phyloP scores from a whole-genome alignment of 2,113 vertebrate species.

The Muntiacus muntjak region DNA sequence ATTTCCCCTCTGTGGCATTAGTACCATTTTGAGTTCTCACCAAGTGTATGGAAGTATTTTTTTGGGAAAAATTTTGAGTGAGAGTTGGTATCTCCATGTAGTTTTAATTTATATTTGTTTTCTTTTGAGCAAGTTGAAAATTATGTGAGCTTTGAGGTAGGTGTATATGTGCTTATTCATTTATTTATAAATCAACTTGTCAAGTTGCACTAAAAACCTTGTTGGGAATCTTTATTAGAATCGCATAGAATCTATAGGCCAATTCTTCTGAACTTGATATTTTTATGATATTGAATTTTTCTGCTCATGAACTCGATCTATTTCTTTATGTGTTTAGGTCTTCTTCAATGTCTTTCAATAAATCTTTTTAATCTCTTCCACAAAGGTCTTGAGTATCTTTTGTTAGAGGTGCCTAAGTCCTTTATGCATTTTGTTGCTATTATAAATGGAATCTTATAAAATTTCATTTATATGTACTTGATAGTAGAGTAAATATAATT shows the following conservation, averaged over 20 bases:
- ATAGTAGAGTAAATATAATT: not conserved
- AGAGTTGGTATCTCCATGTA: not conserved
- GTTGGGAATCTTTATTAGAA: slow-evolving; percentile 3
- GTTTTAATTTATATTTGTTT: slow-evolving; percentile 16
- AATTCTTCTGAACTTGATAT: not conserved
- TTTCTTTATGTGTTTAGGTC: not conserved
- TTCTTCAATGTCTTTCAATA: not conserved
- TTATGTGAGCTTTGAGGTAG: not conserved
- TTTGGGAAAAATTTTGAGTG: not conserved
- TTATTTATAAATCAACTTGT: slow-evolving; percentile 36
- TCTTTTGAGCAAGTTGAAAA: not conserved
- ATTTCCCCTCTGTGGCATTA: not conserved
- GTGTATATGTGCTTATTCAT: not conserved
- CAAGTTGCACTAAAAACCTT: not conserved
- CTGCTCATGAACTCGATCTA: not conserved
- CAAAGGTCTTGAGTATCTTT: not conserved
- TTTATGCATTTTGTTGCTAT: not conserved
- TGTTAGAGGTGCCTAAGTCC: not conserved
- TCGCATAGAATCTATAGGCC: not conserved
- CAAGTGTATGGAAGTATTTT: not conserved
- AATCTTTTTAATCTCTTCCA: not conserved
- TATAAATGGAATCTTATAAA: not conserved
- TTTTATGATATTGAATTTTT: slow-evolving; percentile 6
- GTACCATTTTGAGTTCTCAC: not conserved
- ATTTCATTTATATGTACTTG: not conserved